Percentiles rank a stretch among this genome's conserved stretches.
Conservation (phyloP, 2,888 invertebrate species). For the Allacma fusca region DNA sequence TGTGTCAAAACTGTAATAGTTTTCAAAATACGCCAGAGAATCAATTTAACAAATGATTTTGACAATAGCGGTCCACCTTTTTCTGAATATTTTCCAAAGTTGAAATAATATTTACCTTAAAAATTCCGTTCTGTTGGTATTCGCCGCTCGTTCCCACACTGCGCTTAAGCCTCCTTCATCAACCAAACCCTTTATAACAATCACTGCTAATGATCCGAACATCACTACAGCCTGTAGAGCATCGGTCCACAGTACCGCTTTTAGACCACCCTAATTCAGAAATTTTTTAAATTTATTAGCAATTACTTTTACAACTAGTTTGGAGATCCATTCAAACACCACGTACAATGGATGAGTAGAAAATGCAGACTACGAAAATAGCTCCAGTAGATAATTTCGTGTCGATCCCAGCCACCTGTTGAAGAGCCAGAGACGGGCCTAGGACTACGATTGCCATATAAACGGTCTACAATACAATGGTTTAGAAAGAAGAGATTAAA, state of each 20-base stretch:
- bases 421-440: slow-evolving; percentile 74
- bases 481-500: no score
- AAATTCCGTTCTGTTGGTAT: slow-evolving; percentile 50
- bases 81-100: not conserved
- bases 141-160: slow-evolving; percentile 44
- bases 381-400: slow-evolving; percentile 73
- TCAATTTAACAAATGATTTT: no score
- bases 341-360: slow-evolving; percentile 76
- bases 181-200: slow-evolving; percentile 54
- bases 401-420: slow-evolving; percentile 74
- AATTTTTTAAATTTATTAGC: not conserved
- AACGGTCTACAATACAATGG: slow-evolving; percentile 21
- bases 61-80: not conserved
- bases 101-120: slow-evolving; percentile 50
- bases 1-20: slow-evolving; percentile 48
- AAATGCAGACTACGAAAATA: slow-evolving; percentile 76
- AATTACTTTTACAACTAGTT: no score
- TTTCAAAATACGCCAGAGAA: no score
- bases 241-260: slow-evolving; percentile 62
- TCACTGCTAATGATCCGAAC: slow-evolving; percentile 56
- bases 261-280: slow-evolving; percentile 63
- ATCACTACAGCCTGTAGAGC: slow-evolving; percentile 61
- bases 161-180: slow-evolving; percentile 54
- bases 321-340: not conserved
- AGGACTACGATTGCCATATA: slow-evolving; percentile 72